These are phyloP conservation scores for Cichlasoma orientale DNA, from an alignment of 2,797 vertebrate species.

Conservation along the genomic window DNA sequence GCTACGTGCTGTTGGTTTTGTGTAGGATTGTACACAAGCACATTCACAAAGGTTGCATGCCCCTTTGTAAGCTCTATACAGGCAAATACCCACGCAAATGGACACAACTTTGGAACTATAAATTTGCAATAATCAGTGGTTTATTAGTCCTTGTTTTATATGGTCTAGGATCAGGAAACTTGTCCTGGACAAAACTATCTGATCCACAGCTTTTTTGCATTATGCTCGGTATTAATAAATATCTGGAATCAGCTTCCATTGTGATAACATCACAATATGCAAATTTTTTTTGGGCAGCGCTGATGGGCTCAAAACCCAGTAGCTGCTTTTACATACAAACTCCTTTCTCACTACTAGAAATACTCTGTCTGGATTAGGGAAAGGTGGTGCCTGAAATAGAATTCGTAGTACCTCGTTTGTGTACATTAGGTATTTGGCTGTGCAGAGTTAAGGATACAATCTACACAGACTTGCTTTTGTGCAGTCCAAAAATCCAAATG, in stretches of 20 bases:
- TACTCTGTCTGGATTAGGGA: neutral
- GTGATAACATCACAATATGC: slow-evolving; percentile 7
- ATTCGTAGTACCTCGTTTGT: neutral
- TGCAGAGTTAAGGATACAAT: neutral
- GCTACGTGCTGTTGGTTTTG: neutral
- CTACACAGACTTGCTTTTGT: neutral
- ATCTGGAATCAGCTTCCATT: slow-evolving; percentile 4
- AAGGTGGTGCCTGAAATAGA: neutral
- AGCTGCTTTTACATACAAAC: neutral
- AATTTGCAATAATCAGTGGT: neutral
- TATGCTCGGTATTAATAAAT: slow-evolving; percentile 6
- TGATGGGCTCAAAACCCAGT: neutral
- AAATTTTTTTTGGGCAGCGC: neutral
- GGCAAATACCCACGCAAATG: neutral
- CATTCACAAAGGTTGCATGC: neutral
- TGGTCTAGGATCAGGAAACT: slow-evolving; percentile 6
- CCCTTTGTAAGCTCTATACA: neutral
- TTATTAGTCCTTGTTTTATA: slow-evolving; percentile 2
- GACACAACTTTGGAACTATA: neutral
- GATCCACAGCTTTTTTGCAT: neutral
- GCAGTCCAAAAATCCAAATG: neutral
- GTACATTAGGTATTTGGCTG: neutral
- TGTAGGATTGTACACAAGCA: neutral
- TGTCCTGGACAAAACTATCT: slow-evolving; percentile 19
- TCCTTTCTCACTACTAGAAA: neutral